Evolutionary conservation across 2,888 invertebrate genomes (phyloP), one percentile per base, ranked within the genome.

Genomic region (Bugula neritina): DNA sequence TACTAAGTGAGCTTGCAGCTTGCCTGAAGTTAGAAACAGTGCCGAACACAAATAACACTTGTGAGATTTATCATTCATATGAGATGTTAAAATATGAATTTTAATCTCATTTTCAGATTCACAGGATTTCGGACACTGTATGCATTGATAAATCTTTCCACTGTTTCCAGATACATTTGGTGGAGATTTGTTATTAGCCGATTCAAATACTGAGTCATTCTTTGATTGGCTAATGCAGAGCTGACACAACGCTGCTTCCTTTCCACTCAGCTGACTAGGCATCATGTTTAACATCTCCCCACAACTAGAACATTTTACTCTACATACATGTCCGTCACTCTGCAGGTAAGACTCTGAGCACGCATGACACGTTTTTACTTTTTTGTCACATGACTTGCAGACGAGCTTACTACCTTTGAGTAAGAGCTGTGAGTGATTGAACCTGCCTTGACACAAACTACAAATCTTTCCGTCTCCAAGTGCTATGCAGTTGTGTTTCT

Each of bases 1-100:
- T 74, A 95, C 94, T 73, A 94, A 87, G 81, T 94, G 94, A 73
- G 90, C 89, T 83, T 93, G 94, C 0, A 95, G 87, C 74, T 93
- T 90, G 54, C 91, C 88, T 0, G 92, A 90, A 0, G 92, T 90
- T 63, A 91, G 90, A 73, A 84, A 83, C 10, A 90, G 88, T 77
- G 90, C 89, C 29, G 75, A 76, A 80, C 95, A 95, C 1, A 95
- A 87, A 74, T 91, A 89, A 79, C 94, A 94, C 78, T 90, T 89
- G 78, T 89, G 88, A 1, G 87, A 87, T 76, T 88, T 88, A 72
- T 86, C 87, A 77, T 86, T 81, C 77, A 88, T 80, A 78, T 88
- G 88, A 0, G 86, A 80, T 17, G 87, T 85, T 1, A 70, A 25
- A 21, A 89, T 88, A 78, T 90, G 90, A 55, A 87, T 83, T 75